Evolutionary conservation across 92 coral and sea anemone species (phyloP), one percentile per base, ranked within the genome.

Genomic region (Micromussa lordhowensis): DNA sequence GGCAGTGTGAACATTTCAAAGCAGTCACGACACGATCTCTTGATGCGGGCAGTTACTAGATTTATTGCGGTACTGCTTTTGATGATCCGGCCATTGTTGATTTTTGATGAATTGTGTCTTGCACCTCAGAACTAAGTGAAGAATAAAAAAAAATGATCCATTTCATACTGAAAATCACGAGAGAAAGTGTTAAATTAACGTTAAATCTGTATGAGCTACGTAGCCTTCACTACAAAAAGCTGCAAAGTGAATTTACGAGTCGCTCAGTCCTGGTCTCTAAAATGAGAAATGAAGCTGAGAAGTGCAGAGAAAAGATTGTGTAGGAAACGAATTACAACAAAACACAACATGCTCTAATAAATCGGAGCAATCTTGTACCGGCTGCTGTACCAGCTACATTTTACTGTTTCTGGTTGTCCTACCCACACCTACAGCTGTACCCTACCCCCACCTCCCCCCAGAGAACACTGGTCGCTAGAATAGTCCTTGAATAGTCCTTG

Each of bases 41-140:
- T 76, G 24, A 53, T 51, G 78, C 5, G 40, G 22, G 30, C 19
- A 36, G 17, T 36, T 21, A 22, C 44, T 73, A 5, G 78, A 7
- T 73, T 55, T 74, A 84, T 18, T 82, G 63, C 34, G 77, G 75
- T n/a, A 72, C 87, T 12, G 68, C 36, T 55, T 84, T 72, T 32
- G 87, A 34, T 32, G 71, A 75, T 15, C 68, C 87, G 35, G 75
- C 31, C 57, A 48, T 16, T 11, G 88, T 31, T 26, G 81, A 78
- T 38, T 74, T 73, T 36, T 55, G 81, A 26, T 84, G 57, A 22
- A 55, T 81, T 84, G 69, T 51, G 58, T 84, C 80, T 73, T 84
- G 79, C 4, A 74, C 88, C 30, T 84, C 88, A 58, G 88, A 22
- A 69, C 88, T 84, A 13, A 30, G 55, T 30, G 5, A 75, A 55